phyloP scores from a whole-genome alignment of 2,888 invertebrate genomes.

The Punctoribates punctum region DNA sequence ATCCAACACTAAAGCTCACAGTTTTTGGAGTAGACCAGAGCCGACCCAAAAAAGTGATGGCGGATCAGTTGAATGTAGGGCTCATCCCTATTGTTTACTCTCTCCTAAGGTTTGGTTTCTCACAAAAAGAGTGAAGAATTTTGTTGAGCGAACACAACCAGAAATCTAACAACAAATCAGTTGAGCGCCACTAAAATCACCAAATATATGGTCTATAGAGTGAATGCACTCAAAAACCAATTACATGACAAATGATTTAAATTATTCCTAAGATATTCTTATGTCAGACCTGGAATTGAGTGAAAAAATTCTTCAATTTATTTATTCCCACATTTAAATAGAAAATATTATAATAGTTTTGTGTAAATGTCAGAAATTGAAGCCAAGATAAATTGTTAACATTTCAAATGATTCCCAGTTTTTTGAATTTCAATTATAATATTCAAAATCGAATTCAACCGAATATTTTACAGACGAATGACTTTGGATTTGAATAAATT shows the following conservation, averaged over 20 bases:
- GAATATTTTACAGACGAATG: not conserved
- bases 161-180: not conserved
- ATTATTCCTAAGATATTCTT: not conserved
- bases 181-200: constrained; percentile 6
- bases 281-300: not conserved
- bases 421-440: not conserved
- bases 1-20: not conserved
- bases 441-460: not conserved
- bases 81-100: not conserved
- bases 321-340: not conserved
- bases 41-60: not conserved
- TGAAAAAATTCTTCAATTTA: not conserved
- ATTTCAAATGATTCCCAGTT: not conserved
- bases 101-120: not conserved
- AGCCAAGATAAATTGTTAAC: not conserved
- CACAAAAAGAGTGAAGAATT: not conserved
- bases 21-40: not conserved
- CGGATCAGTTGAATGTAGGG: not conserved
- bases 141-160: not conserved
- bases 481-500: not conserved
- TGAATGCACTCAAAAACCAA: not conserved
- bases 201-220: not conserved
- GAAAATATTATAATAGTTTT: not conserved
- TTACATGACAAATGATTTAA: not conserved
- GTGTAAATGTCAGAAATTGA: not conserved